phyloP scores from a whole-genome alignment of 1,140 invertebrate genomes.

The Theocolax elegans region DNA sequence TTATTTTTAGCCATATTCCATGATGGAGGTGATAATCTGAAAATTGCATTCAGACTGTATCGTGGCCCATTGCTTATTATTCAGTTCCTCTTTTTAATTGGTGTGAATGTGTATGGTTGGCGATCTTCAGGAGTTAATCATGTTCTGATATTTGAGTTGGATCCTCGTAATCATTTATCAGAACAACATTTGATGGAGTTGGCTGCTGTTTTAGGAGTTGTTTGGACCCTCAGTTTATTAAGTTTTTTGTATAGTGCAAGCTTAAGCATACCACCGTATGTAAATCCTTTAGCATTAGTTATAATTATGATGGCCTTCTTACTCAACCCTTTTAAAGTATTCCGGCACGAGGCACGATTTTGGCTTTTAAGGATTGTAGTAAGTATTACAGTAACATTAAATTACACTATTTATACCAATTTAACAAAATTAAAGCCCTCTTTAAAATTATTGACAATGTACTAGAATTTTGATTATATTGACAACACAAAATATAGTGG shows the following conservation, averaged over 20 bases:
- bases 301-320: constrained; percentile 89
- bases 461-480: too few relatives aligned
- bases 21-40: constrained; percentile 78
- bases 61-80: constrained; percentile 93
- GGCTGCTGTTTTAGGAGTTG: constrained; percentile 92
- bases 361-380: constrained; percentile 84
- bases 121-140: constrained; percentile 98
- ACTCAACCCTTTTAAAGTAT: constrained; percentile 92
- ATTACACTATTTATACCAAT: too few relatives aligned
- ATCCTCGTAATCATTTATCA: constrained; percentile 95
- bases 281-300: constrained; percentile 89
- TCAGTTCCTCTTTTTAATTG: constrained; percentile 94
- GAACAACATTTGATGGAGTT: constrained; percentile 98
- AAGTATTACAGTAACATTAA: constrained; percentile 10
- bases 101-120: constrained; percentile 99
- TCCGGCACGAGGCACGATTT: constrained; percentile 90
- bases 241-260: constrained; percentile 86
- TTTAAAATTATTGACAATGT: too few relatives aligned
- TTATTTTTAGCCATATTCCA: constrained; percentile 78
- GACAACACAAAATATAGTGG: too few relatives aligned
- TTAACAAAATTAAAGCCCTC: too few relatives aligned
- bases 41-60: constrained; percentile 87
- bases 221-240: constrained; percentile 90
- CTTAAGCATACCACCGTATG: constrained; percentile 90
- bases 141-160: constrained; percentile 98